Conservation (phyloP, 2,888 invertebrate species). For the Agrenia bidenticulata region DNA sequence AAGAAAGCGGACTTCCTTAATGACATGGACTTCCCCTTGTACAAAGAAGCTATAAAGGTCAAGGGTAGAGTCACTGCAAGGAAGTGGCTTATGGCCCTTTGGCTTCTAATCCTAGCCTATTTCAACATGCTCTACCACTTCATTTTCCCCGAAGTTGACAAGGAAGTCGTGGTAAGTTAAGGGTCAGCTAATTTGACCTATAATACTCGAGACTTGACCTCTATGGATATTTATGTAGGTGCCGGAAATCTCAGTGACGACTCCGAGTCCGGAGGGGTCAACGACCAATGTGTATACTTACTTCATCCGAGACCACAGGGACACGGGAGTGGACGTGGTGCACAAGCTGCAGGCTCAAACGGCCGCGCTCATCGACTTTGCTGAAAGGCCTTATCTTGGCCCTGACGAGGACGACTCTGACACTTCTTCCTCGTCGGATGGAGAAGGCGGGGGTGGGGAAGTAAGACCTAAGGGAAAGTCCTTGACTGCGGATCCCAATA, state of each 20-base stretch:
- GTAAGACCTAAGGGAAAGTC: background rate
- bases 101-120: background rate
- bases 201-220: conserved; percentile 4
- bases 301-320: conserved; percentile 36
- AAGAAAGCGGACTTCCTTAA: conserved; percentile 22
- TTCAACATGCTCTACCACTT: conserved; percentile 13
- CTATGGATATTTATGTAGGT: conserved; percentile 17
- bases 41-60: conserved; percentile 7
- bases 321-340: conserved; percentile 2
- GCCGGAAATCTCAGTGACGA: conserved; percentile 44
- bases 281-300: conserved; percentile 39
- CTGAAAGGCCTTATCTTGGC: too few relatives aligned
- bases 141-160: conserved; percentile 25
- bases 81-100: background rate
- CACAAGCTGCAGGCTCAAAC: conserved; percentile 28
- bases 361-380: conserved; percentile 23
- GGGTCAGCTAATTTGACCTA: background rate
- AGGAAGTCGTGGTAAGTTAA: conserved; percentile 14
- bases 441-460: background rate
- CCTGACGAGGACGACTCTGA: background rate
- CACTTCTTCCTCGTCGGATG: background rate
- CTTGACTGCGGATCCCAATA: background rate
- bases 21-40: conserved; percentile 35
- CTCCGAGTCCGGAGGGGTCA: conserved; percentile 42
- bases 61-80: background rate